A percentile compares a stretch with the other conserved stretches of the same genome.
phyloP scores from a whole-genome alignment of 2,888 invertebrate genomes.

The Melanostoma mellinum region DNA sequence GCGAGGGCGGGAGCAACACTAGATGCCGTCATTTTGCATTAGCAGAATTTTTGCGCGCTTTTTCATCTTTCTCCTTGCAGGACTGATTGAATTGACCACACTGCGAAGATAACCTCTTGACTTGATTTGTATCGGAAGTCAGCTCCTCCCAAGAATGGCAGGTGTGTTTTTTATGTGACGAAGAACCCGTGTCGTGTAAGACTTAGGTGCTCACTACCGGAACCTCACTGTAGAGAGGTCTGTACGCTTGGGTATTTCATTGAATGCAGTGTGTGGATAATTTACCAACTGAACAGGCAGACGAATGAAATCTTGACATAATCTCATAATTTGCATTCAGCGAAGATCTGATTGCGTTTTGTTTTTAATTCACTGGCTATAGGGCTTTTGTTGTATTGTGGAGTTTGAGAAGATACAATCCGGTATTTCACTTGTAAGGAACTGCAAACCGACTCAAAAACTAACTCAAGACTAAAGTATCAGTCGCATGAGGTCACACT shows the following conservation, averaged over 20 bases:
- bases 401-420: no score
- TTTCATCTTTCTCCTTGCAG: slow-evolving; percentile 20
- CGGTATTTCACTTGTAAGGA: no score
- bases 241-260: neutral
- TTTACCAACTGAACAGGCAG: neutral
- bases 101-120: slow-evolving; percentile 4
- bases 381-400: no score
- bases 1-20: neutral
- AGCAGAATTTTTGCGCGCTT: slow-evolving; percentile 19
- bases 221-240: slow-evolving; percentile 22
- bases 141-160: neutral
- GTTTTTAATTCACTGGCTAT: neutral
- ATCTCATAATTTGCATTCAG: slow-evolving; percentile 69
- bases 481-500: no score
- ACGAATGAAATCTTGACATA: slow-evolving; percentile 57
- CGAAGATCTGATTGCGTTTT: slow-evolving; percentile 36
- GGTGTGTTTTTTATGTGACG: slow-evolving; percentile 20
- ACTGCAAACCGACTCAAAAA: no score
- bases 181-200: neutral
- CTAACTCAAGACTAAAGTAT: no score
- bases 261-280: slow-evolving; percentile 26
- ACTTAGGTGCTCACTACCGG: slow-evolving; percentile 20
- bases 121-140: slow-evolving; percentile 21
- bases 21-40: slow-evolving; percentile 34
- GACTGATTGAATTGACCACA: slow-evolving; percentile 15